These are phyloP conservation scores for Eurypyga helias DNA, from an alignment of 2,113 vertebrate species.

Conservation along the genomic window DNA sequence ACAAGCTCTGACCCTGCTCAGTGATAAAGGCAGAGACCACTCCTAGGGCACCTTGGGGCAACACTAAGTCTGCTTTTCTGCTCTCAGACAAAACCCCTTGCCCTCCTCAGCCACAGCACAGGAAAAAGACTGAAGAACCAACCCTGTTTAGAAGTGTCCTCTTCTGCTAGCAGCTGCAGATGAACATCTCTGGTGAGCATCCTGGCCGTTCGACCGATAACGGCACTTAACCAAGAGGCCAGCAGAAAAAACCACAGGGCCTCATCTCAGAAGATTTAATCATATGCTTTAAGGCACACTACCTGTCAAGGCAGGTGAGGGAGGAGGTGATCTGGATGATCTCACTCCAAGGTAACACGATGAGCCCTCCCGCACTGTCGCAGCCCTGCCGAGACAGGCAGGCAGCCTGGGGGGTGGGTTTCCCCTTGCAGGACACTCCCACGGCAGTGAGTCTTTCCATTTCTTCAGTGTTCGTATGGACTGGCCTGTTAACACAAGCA, in stretches of 20 bases:
- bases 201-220: accelerated
- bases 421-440: background rate
- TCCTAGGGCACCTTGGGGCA: background rate
- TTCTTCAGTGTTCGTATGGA: background rate
- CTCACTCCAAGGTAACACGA: background rate
- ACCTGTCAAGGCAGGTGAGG: background rate
- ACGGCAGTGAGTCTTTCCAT: background rate
- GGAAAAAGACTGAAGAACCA: background rate
- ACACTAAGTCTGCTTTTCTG: background rate
- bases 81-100: background rate
- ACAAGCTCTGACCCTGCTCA: background rate
- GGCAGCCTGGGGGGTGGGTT: background rate
- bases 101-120: background rate
- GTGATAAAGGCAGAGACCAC: background rate
- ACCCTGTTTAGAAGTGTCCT: background rate
- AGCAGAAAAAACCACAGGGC: background rate
- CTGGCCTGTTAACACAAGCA: background rate
- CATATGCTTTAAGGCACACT: background rate
- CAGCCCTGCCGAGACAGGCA: background rate
- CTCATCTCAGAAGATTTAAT: background rate
- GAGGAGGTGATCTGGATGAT: background rate
- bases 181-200: background rate
- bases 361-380: background rate
- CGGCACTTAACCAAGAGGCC: background rate
- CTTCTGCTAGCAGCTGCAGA: background rate